Evolutionary conservation across 1,140 invertebrate genomes (phyloP).

Genomic region (Meloidogyne chitwoodi): DNA sequence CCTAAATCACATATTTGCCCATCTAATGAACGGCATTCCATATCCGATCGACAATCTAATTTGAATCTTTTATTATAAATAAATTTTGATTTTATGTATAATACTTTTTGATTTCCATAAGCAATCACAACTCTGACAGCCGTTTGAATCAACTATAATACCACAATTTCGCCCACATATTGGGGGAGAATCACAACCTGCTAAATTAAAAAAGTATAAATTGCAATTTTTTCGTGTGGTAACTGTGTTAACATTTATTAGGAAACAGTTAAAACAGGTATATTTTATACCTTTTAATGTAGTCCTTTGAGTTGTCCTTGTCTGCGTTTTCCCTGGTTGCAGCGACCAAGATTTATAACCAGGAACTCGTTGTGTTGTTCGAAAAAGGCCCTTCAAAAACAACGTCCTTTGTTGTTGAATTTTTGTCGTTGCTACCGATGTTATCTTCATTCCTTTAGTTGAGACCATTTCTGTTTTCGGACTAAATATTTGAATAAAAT

Average conservation of each 20-base stretch:
- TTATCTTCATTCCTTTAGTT: not conserved
- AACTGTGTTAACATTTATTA: not conserved
- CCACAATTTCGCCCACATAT: constrained; percentile 33
- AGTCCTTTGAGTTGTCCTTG: not conserved
- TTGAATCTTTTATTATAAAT: constrained; percentile 9
- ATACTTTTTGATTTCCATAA: constrained; percentile 30
- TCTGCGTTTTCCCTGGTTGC: not conserved
- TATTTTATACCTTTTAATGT: not conserved
- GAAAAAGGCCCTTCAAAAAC: not conserved
- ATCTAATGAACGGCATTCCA: constrained; percentile 19
- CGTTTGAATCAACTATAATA: constrained; percentile 22
- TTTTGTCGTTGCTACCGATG: not conserved
- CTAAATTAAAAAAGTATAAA: not conserved
- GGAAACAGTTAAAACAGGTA: not conserved
- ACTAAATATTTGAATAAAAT: not conserved
- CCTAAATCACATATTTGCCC: constrained; percentile 37
- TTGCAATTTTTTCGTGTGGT: not conserved
- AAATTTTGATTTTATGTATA: not conserved
- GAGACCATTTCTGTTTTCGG: not conserved
- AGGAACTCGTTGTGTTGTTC: not conserved
- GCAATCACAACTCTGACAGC: constrained; percentile 33
- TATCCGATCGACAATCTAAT: constrained; percentile 20
- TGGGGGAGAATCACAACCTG: constrained; percentile 18
- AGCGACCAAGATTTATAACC: not conserved
- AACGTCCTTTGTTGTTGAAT: not conserved